These are phyloP conservation scores for Pampusana beccarii DNA, from an alignment of 2,113 vertebrate genomes.

Conservation along the genomic window DNA sequence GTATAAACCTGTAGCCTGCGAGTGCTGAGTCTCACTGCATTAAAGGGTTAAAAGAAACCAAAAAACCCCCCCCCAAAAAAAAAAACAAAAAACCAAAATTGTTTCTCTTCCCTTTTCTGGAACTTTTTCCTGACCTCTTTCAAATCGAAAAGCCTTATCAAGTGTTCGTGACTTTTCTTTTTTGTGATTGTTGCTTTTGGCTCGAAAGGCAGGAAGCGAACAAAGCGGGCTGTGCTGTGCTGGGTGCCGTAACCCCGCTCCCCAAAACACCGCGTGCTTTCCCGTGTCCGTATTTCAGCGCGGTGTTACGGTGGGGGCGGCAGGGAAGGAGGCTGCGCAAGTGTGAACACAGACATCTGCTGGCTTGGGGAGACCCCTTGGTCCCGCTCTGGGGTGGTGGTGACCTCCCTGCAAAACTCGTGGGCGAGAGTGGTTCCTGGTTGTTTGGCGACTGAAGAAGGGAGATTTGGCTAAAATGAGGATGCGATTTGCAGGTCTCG, in stretches of 20 bases:
- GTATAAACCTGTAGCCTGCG: background rate
- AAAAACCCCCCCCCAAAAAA: too few species aligned
- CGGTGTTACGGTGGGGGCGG: background rate
- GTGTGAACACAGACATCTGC: background rate
- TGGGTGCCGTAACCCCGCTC: background rate
- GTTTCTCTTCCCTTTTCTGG: slow-evolving; percentile 45
- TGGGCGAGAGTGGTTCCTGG: background rate
- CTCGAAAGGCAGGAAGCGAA: slow-evolving; percentile 39
- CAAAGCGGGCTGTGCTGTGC: background rate
- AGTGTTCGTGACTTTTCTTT: slow-evolving; percentile 28
- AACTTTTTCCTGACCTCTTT: slow-evolving; percentile 49
- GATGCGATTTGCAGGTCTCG: background rate
- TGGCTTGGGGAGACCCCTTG: background rate
- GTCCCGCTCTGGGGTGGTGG: background rate
- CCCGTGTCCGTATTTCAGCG: background rate
- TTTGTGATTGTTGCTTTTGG: slow-evolving; percentile 37
- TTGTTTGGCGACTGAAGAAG: background rate
- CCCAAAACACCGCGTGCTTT: background rate
- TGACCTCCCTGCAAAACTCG: background rate
- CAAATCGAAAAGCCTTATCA: slow-evolving; percentile 38
- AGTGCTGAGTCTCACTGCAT: background rate
- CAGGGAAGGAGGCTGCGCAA: background rate
- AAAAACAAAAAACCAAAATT: background rate
- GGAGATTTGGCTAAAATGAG: background rate
- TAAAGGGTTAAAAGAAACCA: too few species aligned